Evolutionary conservation across 2,797 vertebrate species (phyloP).

Genomic region (Balearica regulorum): DNA sequence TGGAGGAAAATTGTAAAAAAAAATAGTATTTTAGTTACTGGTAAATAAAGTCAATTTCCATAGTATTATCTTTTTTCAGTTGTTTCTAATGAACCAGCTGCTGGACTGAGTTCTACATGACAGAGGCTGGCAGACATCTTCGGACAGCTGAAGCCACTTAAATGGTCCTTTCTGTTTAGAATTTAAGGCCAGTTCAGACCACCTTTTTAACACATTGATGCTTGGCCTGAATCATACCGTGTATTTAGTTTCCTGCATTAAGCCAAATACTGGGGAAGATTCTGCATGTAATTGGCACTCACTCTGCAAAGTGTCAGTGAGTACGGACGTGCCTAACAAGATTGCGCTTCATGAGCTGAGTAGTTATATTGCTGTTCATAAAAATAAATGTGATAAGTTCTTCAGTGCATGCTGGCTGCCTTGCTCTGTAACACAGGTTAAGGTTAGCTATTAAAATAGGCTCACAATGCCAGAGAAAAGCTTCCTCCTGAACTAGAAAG

Average conservation of each 20-base stretch:
- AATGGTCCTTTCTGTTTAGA: conserved; percentile 11
- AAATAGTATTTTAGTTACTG: neutral
- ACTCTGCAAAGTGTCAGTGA: neutral
- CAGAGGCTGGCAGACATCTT: neutral
- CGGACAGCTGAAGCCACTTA: conserved; percentile 52
- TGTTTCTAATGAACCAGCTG: conserved; percentile 29
- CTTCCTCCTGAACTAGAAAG: neutral
- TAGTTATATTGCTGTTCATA: neutral
- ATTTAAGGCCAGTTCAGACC: conserved; percentile 26
- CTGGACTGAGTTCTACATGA: neutral
- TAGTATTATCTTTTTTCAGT: neutral
- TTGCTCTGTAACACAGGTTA: neutral
- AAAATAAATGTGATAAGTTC: neutral
- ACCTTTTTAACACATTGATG: conserved; percentile 24
- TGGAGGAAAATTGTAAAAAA: neutral
- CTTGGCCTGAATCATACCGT: neutral
- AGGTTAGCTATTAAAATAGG: conserved; percentile 1
- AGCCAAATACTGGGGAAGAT: neutral
- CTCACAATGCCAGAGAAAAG: neutral
- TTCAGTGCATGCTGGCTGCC: neutral
- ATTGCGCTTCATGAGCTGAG: neutral
- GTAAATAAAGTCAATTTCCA: neutral
- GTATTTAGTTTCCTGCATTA: neutral
- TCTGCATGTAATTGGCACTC: neutral
- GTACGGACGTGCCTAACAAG: neutral